Evolutionary conservation across 2,888 invertebrate genomes (phyloP).

Genomic region (Machimus atricapillus): DNA sequence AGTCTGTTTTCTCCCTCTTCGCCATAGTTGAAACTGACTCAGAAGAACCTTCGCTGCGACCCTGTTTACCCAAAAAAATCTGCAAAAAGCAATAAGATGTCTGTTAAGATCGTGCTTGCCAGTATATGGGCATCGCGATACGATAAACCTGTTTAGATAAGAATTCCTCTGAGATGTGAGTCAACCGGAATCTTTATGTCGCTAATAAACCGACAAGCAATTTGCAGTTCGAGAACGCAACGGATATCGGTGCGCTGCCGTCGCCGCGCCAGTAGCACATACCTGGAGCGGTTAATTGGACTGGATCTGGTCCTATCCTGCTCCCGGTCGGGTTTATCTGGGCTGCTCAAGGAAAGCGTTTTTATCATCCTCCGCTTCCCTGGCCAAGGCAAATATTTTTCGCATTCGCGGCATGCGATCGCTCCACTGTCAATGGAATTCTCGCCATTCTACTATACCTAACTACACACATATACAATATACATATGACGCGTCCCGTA

Average conservation of each 20-base stretch:
- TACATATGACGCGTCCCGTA: not conserved
- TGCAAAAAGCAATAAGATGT: not conserved
- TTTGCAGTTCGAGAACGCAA: slow-evolving; percentile 12
- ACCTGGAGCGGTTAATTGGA: slow-evolving; percentile 10
- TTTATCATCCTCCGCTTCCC: not conserved
- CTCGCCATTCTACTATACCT: not conserved
- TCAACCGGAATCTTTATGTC: slow-evolving; percentile 22
- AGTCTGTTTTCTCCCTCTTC: slow-evolving; percentile 48
- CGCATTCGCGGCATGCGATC: not conserved
- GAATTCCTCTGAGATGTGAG: slow-evolving; percentile 12
- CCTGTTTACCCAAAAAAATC: not conserved
- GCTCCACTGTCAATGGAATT: slow-evolving; percentile 19
- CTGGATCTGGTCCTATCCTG: not conserved
- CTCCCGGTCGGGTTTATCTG: not conserved
- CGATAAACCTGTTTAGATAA: slow-evolving; percentile 20
- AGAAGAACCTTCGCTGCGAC: not conserved
- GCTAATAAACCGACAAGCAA: slow-evolving; percentile 28
- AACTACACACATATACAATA: not conserved
- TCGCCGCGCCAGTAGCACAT: not conserved
- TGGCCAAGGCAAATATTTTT: slow-evolving; percentile 2
- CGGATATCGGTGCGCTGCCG: not conserved
- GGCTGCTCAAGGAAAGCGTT: not conserved
- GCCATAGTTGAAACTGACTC: slow-evolving; percentile 24
- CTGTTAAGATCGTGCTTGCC: not conserved
- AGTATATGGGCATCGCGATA: not conserved